Base-by-base conservation (phyloP, 1,140 invertebrate genomes). In the Aplysia californica region DNA sequence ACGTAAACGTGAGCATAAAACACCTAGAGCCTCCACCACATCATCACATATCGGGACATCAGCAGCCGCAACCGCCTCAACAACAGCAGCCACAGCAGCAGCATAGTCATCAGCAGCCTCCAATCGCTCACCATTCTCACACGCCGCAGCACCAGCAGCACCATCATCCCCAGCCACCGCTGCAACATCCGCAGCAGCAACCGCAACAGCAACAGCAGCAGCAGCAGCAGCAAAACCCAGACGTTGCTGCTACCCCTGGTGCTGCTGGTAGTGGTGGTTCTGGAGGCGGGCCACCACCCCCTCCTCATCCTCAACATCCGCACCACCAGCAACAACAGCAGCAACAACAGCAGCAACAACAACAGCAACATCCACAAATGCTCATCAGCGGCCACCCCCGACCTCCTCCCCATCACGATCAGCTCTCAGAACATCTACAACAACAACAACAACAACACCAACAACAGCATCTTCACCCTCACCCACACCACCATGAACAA, bases 271-370 rank as follows among this genome's bases (percentile, higher is more conserved):
- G n/a, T n/a, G n/a, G n/a, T n/a, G n/a, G n/a, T n/a, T n/a, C n/a
- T n/a, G n/a, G n/a, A n/a, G n/a, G n/a, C n/a, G n/a, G n/a, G n/a
- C n/a, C n/a, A n/a, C n/a, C n/a, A n/a, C n/a, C n/a, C n/a, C n/a
- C n/a, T n/a, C n/a, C n/a, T n/a, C n/a, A n/a, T n/a, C 20, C 26
- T 39, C 36, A 44, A 41, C 36, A 76, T 56, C 66, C 58, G 20
- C 50, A 71, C n/a, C 72, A 66, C 21, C 72, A 64, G 23, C 69
- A 76, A 21, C 29, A 67, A 39, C 69, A 39, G 18, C 78, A 79
- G 61, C 71, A 68, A 68, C 72, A 65, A 66, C 72, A 61, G 10
- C 5, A 72, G 36, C 55, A 59, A n/a, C 50, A 72, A n/a, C 55
- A 58, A 3, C 69, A 72, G 10, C 50, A 72, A 21, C 69, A 72